These are phyloP conservation scores for Allacma fusca DNA, from an alignment of 2,888 invertebrate genomes.

Conservation along the genomic window DNA sequence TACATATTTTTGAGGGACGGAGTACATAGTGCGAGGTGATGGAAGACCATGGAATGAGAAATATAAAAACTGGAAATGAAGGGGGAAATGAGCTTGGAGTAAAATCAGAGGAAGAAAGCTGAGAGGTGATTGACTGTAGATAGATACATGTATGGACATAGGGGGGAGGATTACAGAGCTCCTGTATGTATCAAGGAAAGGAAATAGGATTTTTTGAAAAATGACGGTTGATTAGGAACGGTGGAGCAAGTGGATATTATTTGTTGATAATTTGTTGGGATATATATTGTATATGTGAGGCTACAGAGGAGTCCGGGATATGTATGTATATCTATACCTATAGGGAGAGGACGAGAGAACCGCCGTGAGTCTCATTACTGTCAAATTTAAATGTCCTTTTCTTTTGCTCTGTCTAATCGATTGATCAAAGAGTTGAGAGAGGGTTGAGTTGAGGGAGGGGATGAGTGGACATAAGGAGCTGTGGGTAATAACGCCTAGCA, in stretches of 20 bases:
- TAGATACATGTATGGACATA: neutral
- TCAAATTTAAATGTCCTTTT: slow-evolving; percentile 37
- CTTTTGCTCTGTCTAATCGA: slow-evolving; percentile 24
- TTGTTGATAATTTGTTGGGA: neutral
- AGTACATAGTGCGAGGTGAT: too few relatives aligned
- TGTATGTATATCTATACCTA: neutral
- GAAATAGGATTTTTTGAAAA: neutral
- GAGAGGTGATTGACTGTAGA: too few relatives aligned
- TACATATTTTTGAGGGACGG: too few relatives aligned
- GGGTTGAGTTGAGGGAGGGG: neutral
- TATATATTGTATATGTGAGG: neutral
- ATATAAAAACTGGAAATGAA: too few relatives aligned
- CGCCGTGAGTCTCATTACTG: slow-evolving; percentile 25
- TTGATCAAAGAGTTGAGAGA: slow-evolving; percentile 17
- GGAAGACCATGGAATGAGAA: too few relatives aligned
- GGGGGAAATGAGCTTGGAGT: too few relatives aligned
- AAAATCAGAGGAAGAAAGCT: too few relatives aligned
- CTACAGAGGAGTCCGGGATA: neutral
- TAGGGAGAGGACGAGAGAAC: neutral
- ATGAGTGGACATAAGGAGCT: slow-evolving; percentile 3
- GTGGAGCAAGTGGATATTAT: slow-evolving; percentile 33
- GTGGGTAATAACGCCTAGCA: slow-evolving; percentile 28
- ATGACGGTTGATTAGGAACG: slow-evolving; percentile 36
- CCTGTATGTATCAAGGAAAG: neutral
- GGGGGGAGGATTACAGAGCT: neutral